These are phyloP conservation scores for Archaeoteleia sp. DNA, from an alignment of 2,888 invertebrate species.

Conservation along the genomic window DNA sequence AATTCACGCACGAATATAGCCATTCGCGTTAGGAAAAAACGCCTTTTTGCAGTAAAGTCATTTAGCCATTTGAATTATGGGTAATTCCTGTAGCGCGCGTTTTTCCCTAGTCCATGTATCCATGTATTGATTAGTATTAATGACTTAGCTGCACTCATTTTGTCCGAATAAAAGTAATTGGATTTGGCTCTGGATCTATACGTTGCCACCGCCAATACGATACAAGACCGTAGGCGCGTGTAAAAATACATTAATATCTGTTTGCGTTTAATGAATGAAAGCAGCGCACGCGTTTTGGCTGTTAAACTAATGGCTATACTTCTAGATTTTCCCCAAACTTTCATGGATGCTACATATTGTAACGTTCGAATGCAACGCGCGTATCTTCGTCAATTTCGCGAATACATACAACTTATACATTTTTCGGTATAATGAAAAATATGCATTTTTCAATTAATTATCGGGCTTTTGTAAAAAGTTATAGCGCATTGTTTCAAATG, in stretches of 20 bases:
- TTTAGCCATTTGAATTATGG: slow-evolving; percentile 74
- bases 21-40: slow-evolving; percentile 63
- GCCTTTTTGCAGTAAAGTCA: slow-evolving; percentile 75
- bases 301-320: slow-evolving; percentile 73
- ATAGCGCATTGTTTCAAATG: no score
- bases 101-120: slow-evolving; percentile 52
- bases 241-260: slow-evolving; percentile 76
- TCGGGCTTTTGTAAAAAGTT: no score
- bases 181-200: slow-evolving; percentile 73
- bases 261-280: slow-evolving; percentile 75
- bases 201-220: slow-evolving; percentile 52
- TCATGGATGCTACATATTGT: no score
- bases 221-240: slow-evolving; percentile 60
- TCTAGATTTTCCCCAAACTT: slow-evolving; percentile 58
- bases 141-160: slow-evolving; percentile 75
- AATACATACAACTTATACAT: no score
- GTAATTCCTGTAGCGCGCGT: slow-evolving; percentile 69
- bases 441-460: no score
- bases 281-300: slow-evolving; percentile 68
- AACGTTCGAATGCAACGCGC: no score
- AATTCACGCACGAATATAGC: slow-evolving; percentile 44
- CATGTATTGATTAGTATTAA: slow-evolving; percentile 75
- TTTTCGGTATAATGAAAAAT: no score
- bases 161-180: slow-evolving; percentile 75
- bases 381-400: no score